These are phyloP conservation scores for rabbit (Oryctolagus cuniculus) DNA, from an alignment of 2,113 vertebrate species.

Conservation along the genomic window mOryCun1.1 NC_091436.1:168181001-168181500, in stretches of 20 bases:
- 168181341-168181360: slow-evolving; percentile 14
- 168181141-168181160: slow-evolving; percentile 63
- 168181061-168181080: slow-evolving; percentile 49
- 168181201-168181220: slow-evolving; percentile 55
- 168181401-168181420: not conserved
- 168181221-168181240: not conserved
- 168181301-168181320: slow-evolving; percentile 42
- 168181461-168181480: not conserved
- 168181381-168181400: not conserved
- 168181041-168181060: slow-evolving; percentile 39
- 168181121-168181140: slow-evolving; percentile 53
- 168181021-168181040: not conserved
- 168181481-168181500: not conserved
- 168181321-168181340: slow-evolving; percentile 33
- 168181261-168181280: slow-evolving; percentile 19
- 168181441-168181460: not conserved
- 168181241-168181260: slow-evolving; percentile 32
- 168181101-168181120: slow-evolving; percentile 18
- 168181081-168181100: not conserved
- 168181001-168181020: not conserved
- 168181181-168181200: slow-evolving; percentile 56
- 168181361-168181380: slow-evolving; percentile 36
- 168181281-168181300: not conserved
- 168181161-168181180: slow-evolving; percentile 64
- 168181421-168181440: not conserved